Evolutionary conservation across 2,888 invertebrate genomes (phyloP).

Genomic region (Pyralis farinalis): DNA sequence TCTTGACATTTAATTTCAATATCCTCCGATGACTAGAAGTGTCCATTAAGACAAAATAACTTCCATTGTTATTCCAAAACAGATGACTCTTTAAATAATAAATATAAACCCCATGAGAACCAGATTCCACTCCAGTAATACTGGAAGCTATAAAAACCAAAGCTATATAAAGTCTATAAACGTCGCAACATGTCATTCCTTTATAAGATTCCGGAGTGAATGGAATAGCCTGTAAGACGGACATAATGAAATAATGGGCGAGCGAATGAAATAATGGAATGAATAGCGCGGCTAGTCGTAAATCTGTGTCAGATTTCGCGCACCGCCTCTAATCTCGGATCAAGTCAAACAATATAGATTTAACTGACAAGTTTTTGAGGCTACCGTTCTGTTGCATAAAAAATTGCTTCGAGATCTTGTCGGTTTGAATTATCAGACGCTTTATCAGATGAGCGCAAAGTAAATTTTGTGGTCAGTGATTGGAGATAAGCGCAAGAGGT

Average conservation of each 20-base stretch:
- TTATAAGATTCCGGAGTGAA: neutral
- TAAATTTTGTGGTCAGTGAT: too few relatives aligned
- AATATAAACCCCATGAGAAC: too few relatives aligned
- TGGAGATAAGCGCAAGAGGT: too few relatives aligned
- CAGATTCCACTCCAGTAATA: too few relatives aligned
- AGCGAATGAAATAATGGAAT: constrained; percentile 13
- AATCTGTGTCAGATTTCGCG: constrained; percentile 29
- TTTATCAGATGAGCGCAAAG: too few relatives aligned
- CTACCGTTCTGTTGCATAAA: neutral
- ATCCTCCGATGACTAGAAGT: too few relatives aligned
- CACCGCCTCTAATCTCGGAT: constrained; percentile 34
- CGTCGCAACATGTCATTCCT: neutral
- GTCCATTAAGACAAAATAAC: too few relatives aligned
- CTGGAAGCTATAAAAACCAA: too few relatives aligned
- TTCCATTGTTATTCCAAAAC: too few relatives aligned
- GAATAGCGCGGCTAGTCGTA: constrained; percentile 16
- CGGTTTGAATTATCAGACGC: neutral
- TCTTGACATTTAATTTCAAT: too few relatives aligned
- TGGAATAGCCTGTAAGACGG: neutral
- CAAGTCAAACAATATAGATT: constrained; percentile 17
- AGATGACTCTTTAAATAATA: too few relatives aligned
- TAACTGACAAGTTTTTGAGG: neutral
- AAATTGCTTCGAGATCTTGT: neutral
- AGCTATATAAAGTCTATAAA: neutral
- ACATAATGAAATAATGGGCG: constrained; percentile 6